A percentile compares a stretch with the other conserved stretches of the same genome.
Conservation (phyloP, 1,140 invertebrate genomes). For the Drosophila leontia region DNA sequence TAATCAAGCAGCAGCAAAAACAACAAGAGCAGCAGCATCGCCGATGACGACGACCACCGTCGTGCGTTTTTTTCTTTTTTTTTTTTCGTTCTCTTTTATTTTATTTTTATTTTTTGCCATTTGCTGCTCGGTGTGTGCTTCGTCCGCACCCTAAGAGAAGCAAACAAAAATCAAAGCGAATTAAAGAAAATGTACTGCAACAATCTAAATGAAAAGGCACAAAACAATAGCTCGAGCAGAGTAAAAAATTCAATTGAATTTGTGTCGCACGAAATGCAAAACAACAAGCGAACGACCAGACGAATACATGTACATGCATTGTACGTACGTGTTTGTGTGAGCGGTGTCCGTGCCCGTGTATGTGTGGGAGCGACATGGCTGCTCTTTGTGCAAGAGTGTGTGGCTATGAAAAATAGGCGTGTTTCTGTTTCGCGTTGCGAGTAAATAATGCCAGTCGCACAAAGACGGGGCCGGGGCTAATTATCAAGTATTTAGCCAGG, state of each 20-base stretch:
- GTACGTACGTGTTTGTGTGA: conserved; percentile 10
- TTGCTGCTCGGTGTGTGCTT: conserved; percentile 34
- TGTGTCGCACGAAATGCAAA: conserved; percentile 56
- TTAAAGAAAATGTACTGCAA: conserved; percentile 47
- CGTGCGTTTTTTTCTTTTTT: conserved; percentile 32
- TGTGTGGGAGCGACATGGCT: conserved; percentile 44
- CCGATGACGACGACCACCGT: conserved; percentile 59
- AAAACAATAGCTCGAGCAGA: conserved; percentile 42
- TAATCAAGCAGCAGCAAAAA: conserved; percentile 33
- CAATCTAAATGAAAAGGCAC: conserved; percentile 51
- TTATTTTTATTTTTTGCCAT: conserved; percentile 9
- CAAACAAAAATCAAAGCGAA: conserved; percentile 18
- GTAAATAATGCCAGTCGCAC: conserved; percentile 38
- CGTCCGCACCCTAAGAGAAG: conserved; percentile 66
- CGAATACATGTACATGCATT: conserved; percentile 31
- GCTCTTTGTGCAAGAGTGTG: conserved; percentile 52
- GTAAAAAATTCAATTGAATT: conserved; percentile 61
- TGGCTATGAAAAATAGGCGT: conserved; percentile 73
- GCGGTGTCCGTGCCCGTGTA: conserved; percentile 22
- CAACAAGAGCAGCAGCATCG: conserved; percentile 38
- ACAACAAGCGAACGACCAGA: conserved; percentile 46
- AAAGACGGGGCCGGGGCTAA: conserved; percentile 41
- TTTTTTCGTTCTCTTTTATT: conserved; percentile 26
- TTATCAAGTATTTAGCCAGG: conserved; percentile 32
- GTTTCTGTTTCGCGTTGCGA: conserved; percentile 59